phyloP scores from a whole-genome alignment of 2,888 invertebrate species.

The Polydrusus tereticollis region DNA sequence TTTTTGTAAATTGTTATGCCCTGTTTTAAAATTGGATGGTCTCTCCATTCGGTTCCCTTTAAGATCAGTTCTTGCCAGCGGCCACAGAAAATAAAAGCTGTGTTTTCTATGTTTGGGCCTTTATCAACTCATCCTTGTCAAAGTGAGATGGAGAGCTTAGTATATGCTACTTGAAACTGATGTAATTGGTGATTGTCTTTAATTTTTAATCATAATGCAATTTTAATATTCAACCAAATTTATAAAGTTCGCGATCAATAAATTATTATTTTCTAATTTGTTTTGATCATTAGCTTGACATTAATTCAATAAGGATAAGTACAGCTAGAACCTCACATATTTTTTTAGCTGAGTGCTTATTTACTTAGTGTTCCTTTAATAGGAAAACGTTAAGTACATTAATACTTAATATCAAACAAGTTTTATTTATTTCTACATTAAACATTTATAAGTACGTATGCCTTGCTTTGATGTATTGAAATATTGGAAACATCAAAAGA shows the following conservation, averaged over 20 bases:
- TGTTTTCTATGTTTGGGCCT: no score
- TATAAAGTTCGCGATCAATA: neutral
- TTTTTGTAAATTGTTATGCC: no score
- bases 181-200: no score
- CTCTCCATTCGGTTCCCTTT: no score
- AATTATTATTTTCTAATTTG: neutral
- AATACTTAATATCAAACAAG: conserved; percentile 28
- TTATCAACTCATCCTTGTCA: no score
- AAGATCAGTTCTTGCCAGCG: no score
- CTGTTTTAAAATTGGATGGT: no score
- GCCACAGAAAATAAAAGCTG: no score
- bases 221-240: no score
- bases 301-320: neutral
- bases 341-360: conserved; percentile 1
- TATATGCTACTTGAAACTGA: no score
- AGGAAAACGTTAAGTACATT: conserved; percentile 25
- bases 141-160: no score
- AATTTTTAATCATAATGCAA: no score
- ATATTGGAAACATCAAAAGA: conserved; percentile 54
- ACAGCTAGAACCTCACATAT: neutral
- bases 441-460: conserved; percentile 29
- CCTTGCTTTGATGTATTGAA: conserved; percentile 48
- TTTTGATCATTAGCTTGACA: neutral
- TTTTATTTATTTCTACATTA: conserved; percentile 42
- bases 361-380: conserved; percentile 14